A percentile compares a stretch with the other conserved stretches of the same genome.
Conservation (phyloP, 2,888 invertebrate species). For the Dolomedes plantarius region DNA sequence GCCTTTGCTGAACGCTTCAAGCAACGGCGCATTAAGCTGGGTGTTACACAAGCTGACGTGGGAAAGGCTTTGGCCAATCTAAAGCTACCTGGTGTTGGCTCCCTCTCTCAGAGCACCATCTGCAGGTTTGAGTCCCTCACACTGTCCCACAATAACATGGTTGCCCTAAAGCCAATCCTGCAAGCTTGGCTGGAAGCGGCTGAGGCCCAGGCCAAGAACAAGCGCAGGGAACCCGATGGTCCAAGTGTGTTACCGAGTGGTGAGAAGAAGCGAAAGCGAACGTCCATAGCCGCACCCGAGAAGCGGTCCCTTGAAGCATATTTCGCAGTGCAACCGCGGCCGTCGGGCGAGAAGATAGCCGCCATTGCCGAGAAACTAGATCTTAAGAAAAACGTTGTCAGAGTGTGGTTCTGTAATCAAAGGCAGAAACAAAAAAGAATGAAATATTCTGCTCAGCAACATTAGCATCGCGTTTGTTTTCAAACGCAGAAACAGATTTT, state of each 20-base stretch:
- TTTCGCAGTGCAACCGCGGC: slow-evolving; percentile 98
- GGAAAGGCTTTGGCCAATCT: slow-evolving; percentile 98
- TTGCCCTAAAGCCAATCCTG: slow-evolving; percentile 98
- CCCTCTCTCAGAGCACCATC: slow-evolving; percentile 98
- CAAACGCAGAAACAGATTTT: slow-evolving; percentile 29
- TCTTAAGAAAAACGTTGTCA: slow-evolving; percentile 99
- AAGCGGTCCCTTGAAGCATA: slow-evolving; percentile 97
- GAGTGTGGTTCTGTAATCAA: slow-evolving; percentile 99
- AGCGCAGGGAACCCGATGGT: slow-evolving; percentile 81
- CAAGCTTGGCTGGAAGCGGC: slow-evolving; percentile 99
- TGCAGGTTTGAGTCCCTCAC: slow-evolving; percentile 98
- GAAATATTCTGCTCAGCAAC: slow-evolving; percentile 85
- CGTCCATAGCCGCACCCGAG: slow-evolving; percentile 99
- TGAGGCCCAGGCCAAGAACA: slow-evolving; percentile 87
- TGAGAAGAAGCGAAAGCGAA: slow-evolving; percentile 98
- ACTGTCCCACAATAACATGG: slow-evolving; percentile 99
- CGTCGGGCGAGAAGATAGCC: slow-evolving; percentile 99
- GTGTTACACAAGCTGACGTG: slow-evolving; percentile 99
- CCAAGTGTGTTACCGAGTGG: slow-evolving; percentile 88
- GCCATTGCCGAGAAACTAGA: slow-evolving; percentile 99
- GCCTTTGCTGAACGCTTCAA: slow-evolving; percentile 99
- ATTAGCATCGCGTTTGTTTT: slow-evolving; percentile 44
- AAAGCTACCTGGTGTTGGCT: slow-evolving; percentile 98
- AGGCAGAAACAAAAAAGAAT: slow-evolving; percentile 98
- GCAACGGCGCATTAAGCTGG: slow-evolving; percentile 97